phyloP scores from a whole-genome alignment of 2,113 vertebrate genomes.

The Struthidea cinerea region DNA sequence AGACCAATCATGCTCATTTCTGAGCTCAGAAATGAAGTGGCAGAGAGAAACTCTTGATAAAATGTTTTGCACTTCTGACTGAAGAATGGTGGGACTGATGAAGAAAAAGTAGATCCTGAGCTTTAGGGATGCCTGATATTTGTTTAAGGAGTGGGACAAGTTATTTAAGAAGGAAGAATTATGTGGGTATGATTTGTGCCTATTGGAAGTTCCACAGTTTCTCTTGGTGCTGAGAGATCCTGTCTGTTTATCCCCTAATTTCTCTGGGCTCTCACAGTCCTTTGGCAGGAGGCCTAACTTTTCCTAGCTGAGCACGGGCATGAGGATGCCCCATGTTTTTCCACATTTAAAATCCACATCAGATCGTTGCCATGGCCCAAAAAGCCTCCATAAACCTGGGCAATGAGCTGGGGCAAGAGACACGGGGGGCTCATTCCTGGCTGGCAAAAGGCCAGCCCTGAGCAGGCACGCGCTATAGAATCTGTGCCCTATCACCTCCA shows the following conservation, averaged over 20 bases:
- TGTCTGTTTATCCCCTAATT: not conserved
- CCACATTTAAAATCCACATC: not conserved
- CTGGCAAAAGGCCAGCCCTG: not conserved
- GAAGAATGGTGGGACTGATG: not conserved
- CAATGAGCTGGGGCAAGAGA: not conserved
- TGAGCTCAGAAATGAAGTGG: not conserved
- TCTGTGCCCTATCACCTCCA: no score
- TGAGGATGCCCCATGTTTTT: not conserved
- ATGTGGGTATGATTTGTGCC: not conserved
- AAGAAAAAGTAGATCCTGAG: not conserved
- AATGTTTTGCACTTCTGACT: not conserved
- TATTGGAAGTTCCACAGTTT: not conserved
- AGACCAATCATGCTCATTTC: not conserved
- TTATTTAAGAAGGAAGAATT: not conserved
- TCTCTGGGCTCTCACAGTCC: not conserved
- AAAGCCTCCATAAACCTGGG: constrained; percentile 18
- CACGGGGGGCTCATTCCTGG: not conserved
- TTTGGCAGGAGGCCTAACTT: not conserved
- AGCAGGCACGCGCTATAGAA: not conserved
- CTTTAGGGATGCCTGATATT: not conserved
- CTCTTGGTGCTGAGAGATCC: not conserved
- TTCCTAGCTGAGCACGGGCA: not conserved
- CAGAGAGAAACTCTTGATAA: not conserved
- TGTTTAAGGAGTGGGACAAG: not conserved
- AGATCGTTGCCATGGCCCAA: not conserved